Evolutionary conservation across 2,888 invertebrate genomes (phyloP).

Genomic region (Amiota mariae): DNA sequence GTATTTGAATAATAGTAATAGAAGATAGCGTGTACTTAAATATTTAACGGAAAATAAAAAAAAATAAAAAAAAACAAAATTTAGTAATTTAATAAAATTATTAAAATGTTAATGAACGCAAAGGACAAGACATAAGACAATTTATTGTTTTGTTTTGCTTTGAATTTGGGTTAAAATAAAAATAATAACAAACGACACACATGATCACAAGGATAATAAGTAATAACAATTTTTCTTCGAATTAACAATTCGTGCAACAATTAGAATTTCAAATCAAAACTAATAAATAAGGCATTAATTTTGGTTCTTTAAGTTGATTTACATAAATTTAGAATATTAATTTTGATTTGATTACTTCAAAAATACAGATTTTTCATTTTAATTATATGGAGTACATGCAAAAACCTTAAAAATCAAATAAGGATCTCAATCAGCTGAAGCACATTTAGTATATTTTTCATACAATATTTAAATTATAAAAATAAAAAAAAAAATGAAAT

Average conservation of each 20-base stretch:
- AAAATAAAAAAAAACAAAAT: not conserved
- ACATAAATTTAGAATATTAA: too few relatives aligned
- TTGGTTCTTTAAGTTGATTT: not conserved
- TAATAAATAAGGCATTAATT: not conserved
- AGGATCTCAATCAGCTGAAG: conserved; percentile 33
- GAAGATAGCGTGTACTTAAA: not conserved
- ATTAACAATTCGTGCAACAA: conserved; percentile 16
- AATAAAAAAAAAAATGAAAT: conserved; percentile 22
- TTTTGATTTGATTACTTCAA: too few relatives aligned
- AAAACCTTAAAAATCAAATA: conserved; percentile 38
- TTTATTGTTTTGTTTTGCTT: not conserved
- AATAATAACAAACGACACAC: not conserved
- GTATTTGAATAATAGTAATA: not conserved
- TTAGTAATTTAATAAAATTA: not conserved
- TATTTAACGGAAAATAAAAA: not conserved
- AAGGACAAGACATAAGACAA: not conserved
- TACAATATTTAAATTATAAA: conserved; percentile 20
- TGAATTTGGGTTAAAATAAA: too few relatives aligned
- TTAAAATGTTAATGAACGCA: not conserved
- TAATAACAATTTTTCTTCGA: not conserved
- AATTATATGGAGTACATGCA: conserved; percentile 36
- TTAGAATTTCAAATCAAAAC: conserved; percentile 3
- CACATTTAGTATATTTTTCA: conserved; percentile 2
- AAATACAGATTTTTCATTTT: not conserved
- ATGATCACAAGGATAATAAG: not conserved